Percentiles rank a stretch among this genome's conserved stretches.
Evolutionary conservation across 2,113 vertebrate species (phyloP).

Genomic region (Psophia crepitans): DNA sequence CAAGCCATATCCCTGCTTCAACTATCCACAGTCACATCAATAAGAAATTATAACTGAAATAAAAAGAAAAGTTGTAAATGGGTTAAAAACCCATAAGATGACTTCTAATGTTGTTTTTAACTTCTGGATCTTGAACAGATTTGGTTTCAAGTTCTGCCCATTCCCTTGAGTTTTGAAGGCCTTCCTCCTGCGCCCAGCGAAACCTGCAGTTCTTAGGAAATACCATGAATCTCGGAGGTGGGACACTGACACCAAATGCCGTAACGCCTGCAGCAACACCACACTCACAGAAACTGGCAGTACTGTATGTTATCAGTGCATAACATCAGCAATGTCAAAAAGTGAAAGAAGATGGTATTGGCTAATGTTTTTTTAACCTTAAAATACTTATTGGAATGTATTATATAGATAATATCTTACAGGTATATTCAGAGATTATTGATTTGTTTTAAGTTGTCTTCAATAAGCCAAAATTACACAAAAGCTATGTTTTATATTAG

Average conservation of each 20-base stretch:
- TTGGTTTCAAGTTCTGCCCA: background rate
- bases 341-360: background rate
- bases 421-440: background rate
- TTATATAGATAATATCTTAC: background rate
- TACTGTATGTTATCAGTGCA: background rate
- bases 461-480: background rate
- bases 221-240: background rate
- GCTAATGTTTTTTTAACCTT: background rate
- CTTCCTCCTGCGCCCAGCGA: background rate
- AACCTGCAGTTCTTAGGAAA: background rate
- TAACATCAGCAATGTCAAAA: background rate
- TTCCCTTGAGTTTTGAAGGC: background rate
- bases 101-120: background rate
- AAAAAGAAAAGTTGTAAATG: background rate
- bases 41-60: background rate
- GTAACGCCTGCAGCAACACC: background rate
- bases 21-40: background rate
- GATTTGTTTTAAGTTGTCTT: background rate
- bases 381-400: background rate
- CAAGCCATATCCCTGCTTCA: background rate
- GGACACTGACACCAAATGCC: background rate
- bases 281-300: background rate
- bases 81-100: background rate
- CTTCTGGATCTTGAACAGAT: background rate
- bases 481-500: background rate